These are phyloP conservation scores for Elephas maximus DNA, from an alignment of 2,113 vertebrate genomes.

Conservation along the genomic window DNA sequence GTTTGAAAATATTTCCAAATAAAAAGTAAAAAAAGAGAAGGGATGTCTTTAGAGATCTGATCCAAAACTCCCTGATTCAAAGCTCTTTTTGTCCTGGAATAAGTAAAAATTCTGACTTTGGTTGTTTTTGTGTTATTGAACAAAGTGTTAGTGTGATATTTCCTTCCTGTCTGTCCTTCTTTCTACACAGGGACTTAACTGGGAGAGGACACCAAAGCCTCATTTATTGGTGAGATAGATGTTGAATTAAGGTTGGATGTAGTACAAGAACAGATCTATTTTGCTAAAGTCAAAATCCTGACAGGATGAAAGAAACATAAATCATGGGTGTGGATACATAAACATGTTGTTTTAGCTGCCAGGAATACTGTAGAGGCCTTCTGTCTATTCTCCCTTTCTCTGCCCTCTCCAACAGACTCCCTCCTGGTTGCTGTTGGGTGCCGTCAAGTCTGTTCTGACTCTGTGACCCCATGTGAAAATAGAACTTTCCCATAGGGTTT, in stretches of 20 bases:
- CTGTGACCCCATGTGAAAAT: background rate
- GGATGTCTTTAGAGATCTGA: slow-evolving; percentile 3
- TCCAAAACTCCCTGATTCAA: background rate
- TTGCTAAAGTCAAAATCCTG: slow-evolving; percentile 48
- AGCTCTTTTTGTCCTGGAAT: background rate
- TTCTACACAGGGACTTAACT: background rate
- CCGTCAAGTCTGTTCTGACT: background rate
- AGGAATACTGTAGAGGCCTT: background rate
- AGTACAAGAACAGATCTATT: background rate
- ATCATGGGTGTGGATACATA: background rate
- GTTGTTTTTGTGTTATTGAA: slow-evolving; percentile 17
- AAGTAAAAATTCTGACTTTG: background rate
- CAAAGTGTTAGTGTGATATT: background rate
- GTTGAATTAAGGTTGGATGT: background rate
- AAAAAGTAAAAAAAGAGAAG: background rate
- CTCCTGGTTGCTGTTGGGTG: background rate
- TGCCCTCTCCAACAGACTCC: background rate
- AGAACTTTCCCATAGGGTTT: background rate
- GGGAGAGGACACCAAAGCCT: background rate
- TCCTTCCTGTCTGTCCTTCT: background rate
- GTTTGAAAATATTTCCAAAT: slow-evolving; percentile 61
- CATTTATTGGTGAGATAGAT: slow-evolving; percentile 6
- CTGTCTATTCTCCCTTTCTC: background rate
- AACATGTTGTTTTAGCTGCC: background rate
- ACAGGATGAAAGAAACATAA: slow-evolving; percentile 15